phyloP scores from a whole-genome alignment of 2,888 invertebrate genomes.

The Nemotelus nigrinus region DNA sequence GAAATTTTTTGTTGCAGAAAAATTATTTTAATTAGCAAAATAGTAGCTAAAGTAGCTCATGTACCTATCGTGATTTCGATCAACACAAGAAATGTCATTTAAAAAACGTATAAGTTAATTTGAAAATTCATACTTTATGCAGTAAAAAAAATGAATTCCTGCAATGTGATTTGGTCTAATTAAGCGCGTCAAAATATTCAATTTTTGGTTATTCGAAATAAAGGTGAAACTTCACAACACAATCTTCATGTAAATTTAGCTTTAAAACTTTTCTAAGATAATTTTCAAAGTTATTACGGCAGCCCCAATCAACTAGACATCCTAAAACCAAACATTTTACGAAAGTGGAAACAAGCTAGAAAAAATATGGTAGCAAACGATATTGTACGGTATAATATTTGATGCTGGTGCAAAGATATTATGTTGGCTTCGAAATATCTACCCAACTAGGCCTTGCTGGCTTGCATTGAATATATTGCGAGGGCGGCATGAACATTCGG shows the following conservation, averaged over 20 bases:
- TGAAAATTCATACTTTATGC: neutral
- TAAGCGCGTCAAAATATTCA: neutral
- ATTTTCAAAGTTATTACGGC: neutral
- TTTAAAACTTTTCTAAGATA: too few relatives aligned
- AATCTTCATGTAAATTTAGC: too few relatives aligned
- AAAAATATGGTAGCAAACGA: conserved; percentile 11
- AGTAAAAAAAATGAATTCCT: neutral
- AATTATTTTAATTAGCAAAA: conserved; percentile 42
- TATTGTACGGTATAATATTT: neutral
- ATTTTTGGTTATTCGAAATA: neutral
- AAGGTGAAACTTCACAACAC: too few relatives aligned
- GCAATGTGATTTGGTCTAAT: neutral
- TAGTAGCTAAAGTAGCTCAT: neutral
- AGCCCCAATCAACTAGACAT: neutral
- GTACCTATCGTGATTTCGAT: neutral
- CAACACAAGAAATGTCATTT: neutral
- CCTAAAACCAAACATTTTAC: conserved; percentile 5
- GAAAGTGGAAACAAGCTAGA: conserved; percentile 32
- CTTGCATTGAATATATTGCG: conserved; percentile 1
- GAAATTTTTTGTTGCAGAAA: conserved; percentile 34
- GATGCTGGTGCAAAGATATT: neutral
- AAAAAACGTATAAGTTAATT: neutral
- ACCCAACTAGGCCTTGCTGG: neutral
- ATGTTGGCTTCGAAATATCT: conserved; percentile 17
- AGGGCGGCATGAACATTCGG: neutral